phyloP scores from a whole-genome alignment of 2,888 invertebrate species.

The Hesperia comma region DNA sequence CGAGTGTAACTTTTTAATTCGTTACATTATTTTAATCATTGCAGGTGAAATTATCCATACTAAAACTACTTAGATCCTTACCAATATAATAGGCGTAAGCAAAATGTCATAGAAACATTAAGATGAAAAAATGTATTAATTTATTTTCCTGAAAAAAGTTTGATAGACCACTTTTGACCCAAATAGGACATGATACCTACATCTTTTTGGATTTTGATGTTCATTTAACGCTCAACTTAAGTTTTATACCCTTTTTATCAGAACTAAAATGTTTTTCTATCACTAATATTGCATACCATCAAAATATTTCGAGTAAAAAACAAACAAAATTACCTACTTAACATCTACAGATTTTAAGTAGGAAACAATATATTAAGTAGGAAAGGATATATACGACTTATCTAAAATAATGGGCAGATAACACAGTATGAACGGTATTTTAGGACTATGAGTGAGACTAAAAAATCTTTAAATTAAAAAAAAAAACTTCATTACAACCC shows the following conservation, averaged over 20 bases:
- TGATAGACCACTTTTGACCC: background rate
- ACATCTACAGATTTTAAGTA: constrained; percentile 5
- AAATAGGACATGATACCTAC: background rate
- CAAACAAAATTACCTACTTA: constrained; percentile 10
- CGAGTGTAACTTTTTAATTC: constrained; percentile 7
- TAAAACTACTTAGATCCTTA: constrained; percentile 16
- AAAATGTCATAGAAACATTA: background rate
- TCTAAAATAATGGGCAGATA: background rate
- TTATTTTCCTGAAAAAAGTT: background rate
- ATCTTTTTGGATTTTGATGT: constrained; percentile 10
- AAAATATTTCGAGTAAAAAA: constrained; percentile 33
- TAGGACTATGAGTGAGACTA: background rate
- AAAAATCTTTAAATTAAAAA: background rate
- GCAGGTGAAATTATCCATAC: background rate
- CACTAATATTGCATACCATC: constrained; percentile 27
- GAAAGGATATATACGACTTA: background rate
- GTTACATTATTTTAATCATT: background rate
- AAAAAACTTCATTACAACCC: background rate
- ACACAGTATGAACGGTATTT: background rate
- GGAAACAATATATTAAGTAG: constrained; percentile 4
- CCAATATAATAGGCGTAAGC: constrained; percentile 12
- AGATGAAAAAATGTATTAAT: background rate
- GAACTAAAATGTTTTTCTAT: constrained; percentile 12
- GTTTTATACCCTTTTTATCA: constrained; percentile 1
- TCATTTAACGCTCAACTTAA: background rate